Conservation (phyloP, 1,140 invertebrate species). For the Frieseomelitta varia region DNA sequence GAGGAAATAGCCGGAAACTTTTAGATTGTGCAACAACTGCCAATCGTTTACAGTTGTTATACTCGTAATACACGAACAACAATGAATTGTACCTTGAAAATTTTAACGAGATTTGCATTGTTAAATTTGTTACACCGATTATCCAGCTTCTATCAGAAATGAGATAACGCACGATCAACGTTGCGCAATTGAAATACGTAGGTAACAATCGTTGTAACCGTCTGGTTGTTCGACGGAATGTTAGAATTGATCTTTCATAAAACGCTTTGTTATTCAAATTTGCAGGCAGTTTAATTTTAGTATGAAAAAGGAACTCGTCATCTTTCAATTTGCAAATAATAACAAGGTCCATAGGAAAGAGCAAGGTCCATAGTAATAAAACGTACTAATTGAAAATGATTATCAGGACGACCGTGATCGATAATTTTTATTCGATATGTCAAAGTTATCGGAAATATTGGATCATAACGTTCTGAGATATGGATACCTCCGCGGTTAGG, state of each 20-base stretch:
- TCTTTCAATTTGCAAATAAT: background rate
- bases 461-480: no score
- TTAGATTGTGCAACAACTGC: background rate
- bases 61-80: background rate
- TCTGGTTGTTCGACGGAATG: background rate
- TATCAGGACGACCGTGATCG: background rate
- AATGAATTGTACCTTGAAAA: background rate
- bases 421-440: background rate
- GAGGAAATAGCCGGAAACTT: background rate
- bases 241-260: background rate
- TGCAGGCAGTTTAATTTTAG: background rate
- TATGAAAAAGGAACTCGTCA: background rate
- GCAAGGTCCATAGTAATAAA: no score
- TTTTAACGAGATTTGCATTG: background rate
- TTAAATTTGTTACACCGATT: background rate
- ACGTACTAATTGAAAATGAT: background rate
- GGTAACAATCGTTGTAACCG: background rate
- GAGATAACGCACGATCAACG: background rate
- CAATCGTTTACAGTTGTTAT: slow-evolving; percentile 2
- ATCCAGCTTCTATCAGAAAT: background rate
- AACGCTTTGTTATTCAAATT: background rate
- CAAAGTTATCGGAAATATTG: slow-evolving; percentile 1
- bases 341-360: background rate
- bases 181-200: background rate
- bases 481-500: background rate